Base-by-base conservation (phyloP, 1,140 invertebrate genomes). In the Heliconius congener region DNA sequence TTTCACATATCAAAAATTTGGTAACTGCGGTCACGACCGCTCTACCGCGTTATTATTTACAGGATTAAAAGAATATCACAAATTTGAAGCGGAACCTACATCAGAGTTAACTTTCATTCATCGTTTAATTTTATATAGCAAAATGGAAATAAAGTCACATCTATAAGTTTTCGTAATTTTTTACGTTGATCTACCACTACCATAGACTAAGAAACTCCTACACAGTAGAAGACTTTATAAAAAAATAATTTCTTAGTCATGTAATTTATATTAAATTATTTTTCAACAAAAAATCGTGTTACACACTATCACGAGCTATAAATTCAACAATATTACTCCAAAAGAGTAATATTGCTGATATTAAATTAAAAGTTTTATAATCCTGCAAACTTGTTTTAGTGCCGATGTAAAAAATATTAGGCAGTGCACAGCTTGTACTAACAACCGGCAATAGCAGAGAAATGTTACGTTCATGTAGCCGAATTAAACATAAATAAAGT, bases 401-500 rank as follows among this genome's bases (percentile, higher is more conserved):
- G 57, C 37, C 74, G 42, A 73, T 76, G 34, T 76, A 80, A 75
- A 73, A 79, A 82, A 82, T 77, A 83, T 83, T 81, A 81, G 82
- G 66, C 55, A 60, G 71, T 16, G 76, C 77, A 79, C 79, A 83
- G 82, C 79, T 83, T 83, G 77, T 66, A 74, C 77, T 73, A 83
- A 78, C 76, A 83, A 71, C 79, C 79, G 46, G 71, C 50, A 37
- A 27, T 73, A 81, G 46, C 72, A 75, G 42, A 39, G 72, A 55
- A 79, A 79, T 42, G 70, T 83, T 81, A 79, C 77, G 82, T 79
- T 77, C 77, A 79, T 84, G 82, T 83, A 85, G 76, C 77, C 71
- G 81, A 87, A 86, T 89, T 85, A 85, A 87, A 88, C 82, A 86
- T 86, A 86, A 85, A 86, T 81, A 81, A 81, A 84, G 83, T 82